phyloP scores from a whole-genome alignment of 2,888 invertebrate genomes.

The Lamproptera curius region DNA sequence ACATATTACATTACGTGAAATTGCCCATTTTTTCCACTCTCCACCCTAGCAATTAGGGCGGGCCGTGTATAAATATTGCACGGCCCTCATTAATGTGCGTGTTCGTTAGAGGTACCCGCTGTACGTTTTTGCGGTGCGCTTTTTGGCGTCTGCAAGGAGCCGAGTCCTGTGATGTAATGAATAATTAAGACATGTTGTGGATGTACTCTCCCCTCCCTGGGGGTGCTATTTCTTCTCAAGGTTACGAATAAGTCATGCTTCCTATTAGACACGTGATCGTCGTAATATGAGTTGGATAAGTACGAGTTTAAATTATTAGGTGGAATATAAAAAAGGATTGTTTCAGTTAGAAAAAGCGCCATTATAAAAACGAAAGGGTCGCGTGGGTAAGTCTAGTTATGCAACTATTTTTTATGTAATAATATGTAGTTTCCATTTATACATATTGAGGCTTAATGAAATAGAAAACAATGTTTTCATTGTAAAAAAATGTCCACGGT shows the following conservation, averaged over 20 bases:
- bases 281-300: too few species aligned
- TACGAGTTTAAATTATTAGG: background rate
- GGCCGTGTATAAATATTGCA: conserved; percentile 78
- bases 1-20: conserved; percentile 79
- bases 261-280: background rate
- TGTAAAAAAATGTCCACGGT: too few species aligned
- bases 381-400: too few species aligned
- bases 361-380: too few species aligned
- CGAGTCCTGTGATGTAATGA: conserved; percentile 62
- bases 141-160: conserved; percentile 58
- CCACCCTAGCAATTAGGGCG: conserved; percentile 78
- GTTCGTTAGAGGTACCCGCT: conserved; percentile 64
- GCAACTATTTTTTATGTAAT: too few species aligned
- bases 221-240: conserved; percentile 40
- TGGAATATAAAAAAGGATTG: conserved; percentile 18
- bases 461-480: too few species aligned
- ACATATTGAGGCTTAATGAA: too few species aligned
- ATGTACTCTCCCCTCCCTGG: conserved; percentile 29
- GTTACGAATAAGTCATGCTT: conserved; percentile 14
- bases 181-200: conserved; percentile 69
- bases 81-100: conserved; percentile 75
- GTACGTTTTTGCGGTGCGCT: conserved; percentile 68
- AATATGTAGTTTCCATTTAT: too few species aligned
- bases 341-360: too few species aligned
- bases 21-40: conserved; percentile 79